Conservation (phyloP, 2,888 invertebrate species). For the Xylota sylvarum region DNA sequence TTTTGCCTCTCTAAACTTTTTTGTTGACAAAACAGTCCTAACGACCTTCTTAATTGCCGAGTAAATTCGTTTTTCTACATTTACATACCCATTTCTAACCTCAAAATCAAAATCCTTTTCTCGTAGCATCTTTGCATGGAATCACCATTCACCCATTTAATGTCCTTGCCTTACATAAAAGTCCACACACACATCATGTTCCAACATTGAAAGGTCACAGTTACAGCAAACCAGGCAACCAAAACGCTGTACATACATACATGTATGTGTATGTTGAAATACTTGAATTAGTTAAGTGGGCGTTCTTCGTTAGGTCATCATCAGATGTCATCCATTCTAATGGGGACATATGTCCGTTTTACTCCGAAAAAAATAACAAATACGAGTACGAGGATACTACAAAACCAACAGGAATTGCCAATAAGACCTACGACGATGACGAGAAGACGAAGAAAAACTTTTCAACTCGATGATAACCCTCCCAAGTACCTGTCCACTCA, state of each 20-base stretch:
- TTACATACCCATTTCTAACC: neutral
- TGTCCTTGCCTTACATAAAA: conserved; percentile 2
- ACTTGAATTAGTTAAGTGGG: conserved; percentile 62
- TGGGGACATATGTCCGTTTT: conserved; percentile 40
- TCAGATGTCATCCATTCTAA: conserved; percentile 66
- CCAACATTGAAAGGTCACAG: conserved; percentile 25
- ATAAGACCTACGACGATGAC: conserved; percentile 11
- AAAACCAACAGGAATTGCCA: conserved; percentile 37
- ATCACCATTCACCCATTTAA: neutral
- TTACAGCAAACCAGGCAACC: conserved; percentile 39
- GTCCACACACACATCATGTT: conserved; percentile 19
- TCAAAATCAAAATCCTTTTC: neutral
- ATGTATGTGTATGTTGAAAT: conserved; percentile 25
- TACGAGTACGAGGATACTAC: no score
- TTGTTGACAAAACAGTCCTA: no score
- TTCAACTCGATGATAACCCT: conserved; percentile 14
- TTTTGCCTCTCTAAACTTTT: no score
- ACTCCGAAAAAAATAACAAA: neutral
- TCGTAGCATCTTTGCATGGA: neutral
- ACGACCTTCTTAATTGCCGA: no score
- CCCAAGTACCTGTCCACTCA: conserved; percentile 20
- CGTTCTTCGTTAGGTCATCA: conserved; percentile 65
- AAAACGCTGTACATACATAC: conserved; percentile 21
- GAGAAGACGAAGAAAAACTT: conserved; percentile 22
- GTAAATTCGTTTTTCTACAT: no score